Base-by-base conservation (phyloP, 2,888 invertebrate species). In the Cerastis leucographa region DNA sequence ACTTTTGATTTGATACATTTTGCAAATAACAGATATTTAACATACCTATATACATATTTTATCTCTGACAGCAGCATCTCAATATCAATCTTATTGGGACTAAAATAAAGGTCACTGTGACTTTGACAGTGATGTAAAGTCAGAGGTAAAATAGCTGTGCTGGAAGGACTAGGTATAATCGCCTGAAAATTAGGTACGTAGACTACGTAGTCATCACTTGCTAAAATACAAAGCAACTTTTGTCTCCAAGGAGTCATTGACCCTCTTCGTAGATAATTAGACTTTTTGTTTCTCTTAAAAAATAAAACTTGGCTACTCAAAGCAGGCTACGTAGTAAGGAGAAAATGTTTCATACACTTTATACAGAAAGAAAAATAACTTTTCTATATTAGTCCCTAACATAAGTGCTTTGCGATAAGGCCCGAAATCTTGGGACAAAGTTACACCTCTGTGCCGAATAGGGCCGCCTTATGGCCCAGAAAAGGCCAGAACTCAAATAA, bases 351-450 rank as follows among this genome's bases (percentile, higher is more conserved):
- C 17, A 75, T 29, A 68, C 42, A 49, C 70, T 76, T 79, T 84
- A 76, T 71, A 59, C 29, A 44, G n/a, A 71, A 80, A 73, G 35
- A 67, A 66, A 62, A 74, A 76, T 78, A 82, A 85, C 71, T 86
- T 87, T 66, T 74, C 25, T 78, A 71, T 85, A 85, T 85, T 84
- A 87, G 78, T 82, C 75, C 71, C 71, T 40, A 72, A 72, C 73
- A 86, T 85, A 85, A 89, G 82, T 83, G 83, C 80, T 84, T 85
- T 85, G 87, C 84, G 82, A 89, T 89, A 87, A 87, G 85, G 74
- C 61, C 72, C 73, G 51, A 84, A 82, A 88, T 85, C 82, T 88
- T 68, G 77, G 74, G 72, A 76, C 79, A 76, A 89, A 89, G 77
- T 89, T 89, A 85, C 70, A 84, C 78, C 79, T 78, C 70, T n/a